Base-by-base conservation (phyloP, 2,888 invertebrate species). In the Lasioglossum zephyrum region DNA sequence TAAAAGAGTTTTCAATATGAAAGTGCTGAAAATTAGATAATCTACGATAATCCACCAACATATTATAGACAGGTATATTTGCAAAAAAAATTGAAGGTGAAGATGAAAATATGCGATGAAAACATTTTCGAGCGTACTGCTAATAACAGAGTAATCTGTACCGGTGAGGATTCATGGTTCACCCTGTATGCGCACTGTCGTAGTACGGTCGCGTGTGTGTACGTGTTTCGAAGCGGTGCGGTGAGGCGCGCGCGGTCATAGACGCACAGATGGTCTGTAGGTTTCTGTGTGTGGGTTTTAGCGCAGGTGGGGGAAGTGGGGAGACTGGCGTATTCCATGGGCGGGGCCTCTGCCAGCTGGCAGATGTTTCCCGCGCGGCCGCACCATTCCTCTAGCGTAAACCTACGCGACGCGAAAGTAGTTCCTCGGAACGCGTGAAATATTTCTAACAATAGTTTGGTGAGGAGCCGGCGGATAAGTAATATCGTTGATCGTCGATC, bases 341-440 rank as follows among this genome's bases (percentile, higher is more conserved):
- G 96, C 95, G 96, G 96, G 95, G 96, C 95, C 93, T 94, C 94
- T 94, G 95, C 96, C 96, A 96, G 96, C 96, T 96, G 96, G 96
- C 96, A 96, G 96, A 96, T 96, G 96, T 95, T 95, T 95, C 95
- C 95, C 95, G 93, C 94, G 94, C 94, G 95, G 93, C 91, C 94
- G 92, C 88, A 90, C 83, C 88, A 88, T 90, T 89, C 92, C 92
- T 92, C 89, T 93, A 93, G 93, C 93, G 92, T 93, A 92, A 93
- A 93, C 87, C 91, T 93, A 91, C 93, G 94, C 93, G 90, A 85
- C 89, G 85, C 8, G 66, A 85, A 93, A 94, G 84, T 93, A 93
- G 94, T 93, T 66, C 93, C 87, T 44, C 53, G 72, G 73, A 79
- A 63, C 82, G 81, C 87, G 81, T 73, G 78, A 86, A 83, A 87